Base-by-base conservation (phyloP, 2,888 invertebrate species). In the Tuta absoluta region DNA sequence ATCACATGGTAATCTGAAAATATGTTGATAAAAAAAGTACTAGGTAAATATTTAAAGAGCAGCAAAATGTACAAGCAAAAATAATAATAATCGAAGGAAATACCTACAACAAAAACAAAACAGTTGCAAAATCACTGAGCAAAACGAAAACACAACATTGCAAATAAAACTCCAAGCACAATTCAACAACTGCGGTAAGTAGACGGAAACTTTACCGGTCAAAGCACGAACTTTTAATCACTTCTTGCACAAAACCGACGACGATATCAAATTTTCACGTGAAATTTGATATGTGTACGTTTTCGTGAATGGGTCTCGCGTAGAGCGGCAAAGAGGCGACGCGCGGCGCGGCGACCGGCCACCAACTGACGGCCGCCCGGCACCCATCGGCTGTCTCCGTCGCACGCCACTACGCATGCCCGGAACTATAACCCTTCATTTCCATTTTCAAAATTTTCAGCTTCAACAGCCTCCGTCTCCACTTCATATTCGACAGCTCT, bases 271-370 rank as follows among this genome's bases (percentile, higher is more conserved):
- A 90, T 86, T 91, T 91, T 87, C 85, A 78, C 86, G 86, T 86
- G 87, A 91, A 91, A 91, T 89, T 89, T 85, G 90, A 91, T 90
- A 91, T 87, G 91, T 91, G 91, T 86, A 84, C 84, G 77, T 79
- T 82, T 78, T 78, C 75, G 76, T 72, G 70, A 72, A 65, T 64
- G 64, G 68, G 73, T 23, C 5, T 45, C n/a, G 14, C 49, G 63
- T 68, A 68, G 71, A 72, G 70, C 69, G 70, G 67, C 71, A 67
- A 67, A 62, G 69, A 79, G 76, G 73, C 79, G 69, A 78, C 90
- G 77, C 80, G 72, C 85, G 74, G 75, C 81, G 74, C 85, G 83
- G 76, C 84, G 84, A 81, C 80, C 87, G 85, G 80, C 79, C 80
- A 74, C 76, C 85, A 77, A 91, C 91, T 91, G 88, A 80, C 86